Evolutionary conservation across 37 sponge, comb jelly and placozoan genomes (phyloP).

Genomic region (Beroe forskalii): DNA sequence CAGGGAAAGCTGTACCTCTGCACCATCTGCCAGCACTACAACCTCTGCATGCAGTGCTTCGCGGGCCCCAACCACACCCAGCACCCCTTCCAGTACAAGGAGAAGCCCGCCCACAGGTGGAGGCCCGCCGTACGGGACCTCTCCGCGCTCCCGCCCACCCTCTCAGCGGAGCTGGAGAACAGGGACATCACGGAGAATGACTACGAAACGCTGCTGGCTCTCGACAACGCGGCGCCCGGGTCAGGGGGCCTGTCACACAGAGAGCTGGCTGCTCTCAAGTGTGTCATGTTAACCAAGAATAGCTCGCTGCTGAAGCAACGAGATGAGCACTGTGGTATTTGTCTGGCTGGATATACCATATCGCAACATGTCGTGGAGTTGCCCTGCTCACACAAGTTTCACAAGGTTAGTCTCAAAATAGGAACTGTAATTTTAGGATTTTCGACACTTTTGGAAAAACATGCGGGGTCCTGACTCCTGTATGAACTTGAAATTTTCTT

Average conservation of each 20-base stretch:
- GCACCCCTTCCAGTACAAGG: constrained; percentile 70
- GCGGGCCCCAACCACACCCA: constrained; percentile 64
- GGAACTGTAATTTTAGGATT: too few species aligned
- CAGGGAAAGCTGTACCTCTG: constrained; percentile 78
- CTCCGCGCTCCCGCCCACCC: constrained; percentile 69
- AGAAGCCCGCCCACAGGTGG: constrained; percentile 66
- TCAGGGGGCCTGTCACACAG: constrained; percentile 15
- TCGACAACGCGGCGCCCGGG: constrained; percentile 68
- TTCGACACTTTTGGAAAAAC: too few species aligned
- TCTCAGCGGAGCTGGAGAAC: constrained; percentile 71
- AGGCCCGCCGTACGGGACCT: constrained; percentile 53
- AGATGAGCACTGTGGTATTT: constrained; percentile 14
- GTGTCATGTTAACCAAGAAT: constrained; percentile 42
- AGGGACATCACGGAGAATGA: constrained; percentile 82
- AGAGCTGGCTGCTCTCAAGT: constrained; percentile 30
- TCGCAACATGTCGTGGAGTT: constrained; percentile 54
- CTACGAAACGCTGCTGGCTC: constrained; percentile 81
- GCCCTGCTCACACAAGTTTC: constrained; percentile 49
- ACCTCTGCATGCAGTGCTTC: constrained; percentile 78
- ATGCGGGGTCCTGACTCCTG: too few species aligned
- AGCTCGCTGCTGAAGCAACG: constrained; percentile 47
- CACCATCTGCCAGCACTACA: constrained; percentile 67
- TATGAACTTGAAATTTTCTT: too few species aligned
- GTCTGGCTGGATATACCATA: constrained; percentile 22
- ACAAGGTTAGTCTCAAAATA: constrained; percentile 56